phyloP scores from a whole-genome alignment of 2,888 invertebrate species.

The Aporophyla nigra region DNA sequence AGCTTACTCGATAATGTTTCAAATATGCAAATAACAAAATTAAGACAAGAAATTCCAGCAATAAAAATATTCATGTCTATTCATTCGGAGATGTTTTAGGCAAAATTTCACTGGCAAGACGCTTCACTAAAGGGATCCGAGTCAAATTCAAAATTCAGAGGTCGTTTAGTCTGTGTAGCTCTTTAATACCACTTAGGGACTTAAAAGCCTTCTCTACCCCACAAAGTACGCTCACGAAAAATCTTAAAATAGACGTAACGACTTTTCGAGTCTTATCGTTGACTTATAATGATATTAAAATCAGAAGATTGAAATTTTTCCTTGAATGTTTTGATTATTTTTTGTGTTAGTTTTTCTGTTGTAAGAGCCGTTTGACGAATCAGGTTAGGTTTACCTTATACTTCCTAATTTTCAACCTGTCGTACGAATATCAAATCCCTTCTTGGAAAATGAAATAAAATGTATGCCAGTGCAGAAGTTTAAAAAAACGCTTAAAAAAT shows the following conservation, averaged over 20 bases:
- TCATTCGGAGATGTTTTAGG: neutral
- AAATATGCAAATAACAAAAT: neutral
- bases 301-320: constrained; percentile 39
- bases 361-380: neutral
- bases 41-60: neutral
- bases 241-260: constrained; percentile 58
- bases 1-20: neutral
- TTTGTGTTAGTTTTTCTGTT: constrained; percentile 12
- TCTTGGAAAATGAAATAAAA: too few species aligned
- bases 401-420: neutral
- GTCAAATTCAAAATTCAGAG: constrained; percentile 47
- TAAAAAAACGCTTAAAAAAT: too few species aligned
- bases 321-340: constrained; percentile 7
- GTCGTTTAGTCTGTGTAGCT: constrained; percentile 51
- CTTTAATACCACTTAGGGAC: constrained; percentile 51
- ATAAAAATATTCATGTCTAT: constrained; percentile 7
- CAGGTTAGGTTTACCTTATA: constrained; percentile 1
- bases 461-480: too few species aligned
- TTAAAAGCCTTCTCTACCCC: constrained; percentile 49
- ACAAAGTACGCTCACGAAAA: constrained; percentile 50
- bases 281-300: constrained; percentile 54
- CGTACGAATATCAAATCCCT: constrained; percentile 5
- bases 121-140: constrained; percentile 26
- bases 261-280: constrained; percentile 37
- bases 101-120: constrained; percentile 7